Evolutionary conservation across 92 coral and sea anemone genomes (phyloP).

Genomic region (Porites lobata): DNA sequence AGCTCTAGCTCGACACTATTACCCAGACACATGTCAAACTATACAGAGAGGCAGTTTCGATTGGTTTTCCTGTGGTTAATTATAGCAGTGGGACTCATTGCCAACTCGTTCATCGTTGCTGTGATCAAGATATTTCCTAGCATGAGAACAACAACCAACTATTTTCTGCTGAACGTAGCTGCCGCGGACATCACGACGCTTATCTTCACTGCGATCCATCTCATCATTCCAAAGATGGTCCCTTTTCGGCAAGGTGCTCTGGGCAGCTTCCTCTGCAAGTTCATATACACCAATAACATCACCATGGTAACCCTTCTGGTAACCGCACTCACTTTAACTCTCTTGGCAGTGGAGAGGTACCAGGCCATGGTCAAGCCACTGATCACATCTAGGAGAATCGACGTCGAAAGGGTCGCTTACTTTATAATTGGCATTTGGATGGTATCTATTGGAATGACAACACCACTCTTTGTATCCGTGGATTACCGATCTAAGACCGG

Average conservation of each 20-base stretch:
- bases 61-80: slow-evolving; percentile 51
- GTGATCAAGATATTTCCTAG: slow-evolving; percentile 42
- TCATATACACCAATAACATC: slow-evolving; percentile 59
- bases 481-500: slow-evolving; percentile 19
- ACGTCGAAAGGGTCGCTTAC: slow-evolving; percentile 41
- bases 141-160: slow-evolving; percentile 73
- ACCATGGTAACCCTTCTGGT: slow-evolving; percentile 71
- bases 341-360: slow-evolving; percentile 67
- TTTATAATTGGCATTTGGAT: slow-evolving; percentile 70
- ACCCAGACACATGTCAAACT: background rate
- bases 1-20: background rate
- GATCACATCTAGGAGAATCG: slow-evolving; percentile 42
- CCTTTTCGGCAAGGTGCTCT: slow-evolving; percentile 1
- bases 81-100: slow-evolving; percentile 62
- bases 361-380: slow-evolving; percentile 70
- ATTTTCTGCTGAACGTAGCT: slow-evolving; percentile 68
- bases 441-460: slow-evolving; percentile 52
- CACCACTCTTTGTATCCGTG: slow-evolving; percentile 55
- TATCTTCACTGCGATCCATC: slow-evolving; percentile 57
- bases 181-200: slow-evolving; percentile 69
- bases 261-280: slow-evolving; percentile 61
- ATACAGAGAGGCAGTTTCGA: background rate
- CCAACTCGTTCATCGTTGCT: slow-evolving; percentile 68
- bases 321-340: slow-evolving; percentile 56
- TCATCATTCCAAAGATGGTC: slow-evolving; percentile 18